Base-by-base conservation (phyloP, 2,888 invertebrate species). In the Oxytorus armatus region DNA sequence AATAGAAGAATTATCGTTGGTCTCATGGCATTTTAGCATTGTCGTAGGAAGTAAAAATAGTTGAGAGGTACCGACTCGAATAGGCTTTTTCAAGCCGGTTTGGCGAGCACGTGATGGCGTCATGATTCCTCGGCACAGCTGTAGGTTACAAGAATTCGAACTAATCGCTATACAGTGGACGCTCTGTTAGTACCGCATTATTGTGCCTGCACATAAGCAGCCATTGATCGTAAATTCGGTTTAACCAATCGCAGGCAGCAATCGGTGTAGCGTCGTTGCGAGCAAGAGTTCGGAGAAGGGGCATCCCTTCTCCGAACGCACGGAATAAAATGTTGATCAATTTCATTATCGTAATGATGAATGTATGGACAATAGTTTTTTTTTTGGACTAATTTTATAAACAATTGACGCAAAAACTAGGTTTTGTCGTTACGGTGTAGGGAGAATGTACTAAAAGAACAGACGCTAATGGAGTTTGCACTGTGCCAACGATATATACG, bases 41-140 rank as follows among this genome's bases (percentile, higher is more conserved):
- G 77, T 74, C 81, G 81, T 70, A 44, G 76, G 33, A 66, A 76
- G 44, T 42, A 29, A 51, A 21, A 81, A 59, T 44, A 7, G n/a
- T 10, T 18, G 18, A 1, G 49, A 51, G 18, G 63, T 7, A 36
- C n/a, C n/a, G n/a, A n/a, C 14, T 63, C 25, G 14, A 53, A 78
- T 42, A 25, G 51, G 73, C 29, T 49, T 70, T 55, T 74, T 66
- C 51, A 66, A 74, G 77, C 82, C 82, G 79, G 85, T 85, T 70
- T 42, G 74, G 66, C 59, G 73, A 82, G 84, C 86, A 86, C 86
- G 86, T 86, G 86, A 86, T 83, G 70, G 72, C 51, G 53, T 73
- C 85, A 80, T 86, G 86, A 83, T 79, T 53, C 29, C 33, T 39
- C 66, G 55, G n/a, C 53, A 29, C 72, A 59, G 29, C 47, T 44